Evolutionary conservation across 1,140 invertebrate species (phyloP).

Genomic region (Zeugodacus cucurbitae): DNA sequence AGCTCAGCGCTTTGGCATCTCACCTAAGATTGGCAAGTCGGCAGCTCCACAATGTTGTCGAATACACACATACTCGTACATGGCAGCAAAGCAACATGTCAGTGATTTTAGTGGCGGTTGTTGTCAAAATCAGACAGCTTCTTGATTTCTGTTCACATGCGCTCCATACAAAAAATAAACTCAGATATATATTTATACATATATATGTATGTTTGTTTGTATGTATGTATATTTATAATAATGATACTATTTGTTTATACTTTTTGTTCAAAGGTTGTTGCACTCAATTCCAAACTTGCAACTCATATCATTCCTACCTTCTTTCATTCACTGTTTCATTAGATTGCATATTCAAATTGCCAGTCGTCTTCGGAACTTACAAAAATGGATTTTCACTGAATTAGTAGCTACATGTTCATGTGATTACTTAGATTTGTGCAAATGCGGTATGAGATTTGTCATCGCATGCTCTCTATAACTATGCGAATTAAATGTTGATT

Average conservation of each 20-base stretch:
- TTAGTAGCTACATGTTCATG: neutral
- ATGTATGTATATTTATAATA: too few species aligned
- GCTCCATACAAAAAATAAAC: neutral
- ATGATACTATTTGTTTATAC: too few species aligned
- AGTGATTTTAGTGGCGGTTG: neutral
- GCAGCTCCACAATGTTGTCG: neutral
- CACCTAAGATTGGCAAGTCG: neutral
- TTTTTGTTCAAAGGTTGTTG: neutral
- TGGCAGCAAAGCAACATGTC: neutral
- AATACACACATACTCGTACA: neutral
- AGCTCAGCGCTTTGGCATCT: neutral
- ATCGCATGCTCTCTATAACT: neutral
- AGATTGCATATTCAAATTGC: neutral
- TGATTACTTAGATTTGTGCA: neutral
- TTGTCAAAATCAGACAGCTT: neutral
- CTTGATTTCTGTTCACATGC: neutral
- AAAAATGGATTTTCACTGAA: neutral
- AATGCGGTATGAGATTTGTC: neutral
- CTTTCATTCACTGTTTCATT: neutral
- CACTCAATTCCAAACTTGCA: neutral
- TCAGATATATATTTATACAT: neutral
- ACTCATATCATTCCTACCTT: neutral
- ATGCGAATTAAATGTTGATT: neutral
- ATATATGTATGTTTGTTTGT: neutral
- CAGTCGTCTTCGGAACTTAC: neutral